Conservation (phyloP, 2,113 vertebrate genomes). For the Carlito syrichta region DNA sequence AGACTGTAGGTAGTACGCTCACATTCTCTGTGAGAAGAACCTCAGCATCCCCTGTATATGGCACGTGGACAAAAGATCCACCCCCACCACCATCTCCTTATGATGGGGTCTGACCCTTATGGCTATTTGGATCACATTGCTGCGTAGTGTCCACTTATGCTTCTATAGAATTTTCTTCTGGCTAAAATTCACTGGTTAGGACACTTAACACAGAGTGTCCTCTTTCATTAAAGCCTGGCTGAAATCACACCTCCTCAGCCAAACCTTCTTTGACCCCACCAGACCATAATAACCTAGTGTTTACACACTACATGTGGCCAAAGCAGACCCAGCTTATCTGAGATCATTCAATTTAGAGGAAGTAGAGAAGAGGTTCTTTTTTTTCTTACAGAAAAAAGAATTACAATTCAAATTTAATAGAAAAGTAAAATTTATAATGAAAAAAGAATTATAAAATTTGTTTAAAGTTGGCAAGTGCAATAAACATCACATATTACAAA, state of each 20-base stretch:
- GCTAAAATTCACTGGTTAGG: neutral
- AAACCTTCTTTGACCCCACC: rapidly evolving
- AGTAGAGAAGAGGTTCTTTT: neutral
- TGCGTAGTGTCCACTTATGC: neutral
- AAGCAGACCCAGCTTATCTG: neutral
- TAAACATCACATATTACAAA: neutral
- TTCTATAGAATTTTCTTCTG: neutral
- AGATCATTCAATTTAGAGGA: neutral
- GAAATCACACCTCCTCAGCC: neutral
- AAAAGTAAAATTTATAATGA: neutral
- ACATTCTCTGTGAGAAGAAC: neutral
- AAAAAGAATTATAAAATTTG: neutral
- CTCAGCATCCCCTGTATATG: rapidly evolving
- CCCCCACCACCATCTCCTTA: neutral
- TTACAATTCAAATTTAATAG: neutral
- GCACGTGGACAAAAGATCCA: rapidly evolving
- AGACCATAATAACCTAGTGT: too few species aligned
- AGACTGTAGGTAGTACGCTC: rapidly evolving
- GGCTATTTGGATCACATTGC: neutral
- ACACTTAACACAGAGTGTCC: neutral
- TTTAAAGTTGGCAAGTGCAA: neutral
- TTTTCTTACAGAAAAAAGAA: neutral
- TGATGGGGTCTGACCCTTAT: rapidly evolving
- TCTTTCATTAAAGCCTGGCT: neutral
- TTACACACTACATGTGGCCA: rapidly evolving